Conservation (phyloP, 1,140 invertebrate species). For the Tetramorium alpestre region DNA sequence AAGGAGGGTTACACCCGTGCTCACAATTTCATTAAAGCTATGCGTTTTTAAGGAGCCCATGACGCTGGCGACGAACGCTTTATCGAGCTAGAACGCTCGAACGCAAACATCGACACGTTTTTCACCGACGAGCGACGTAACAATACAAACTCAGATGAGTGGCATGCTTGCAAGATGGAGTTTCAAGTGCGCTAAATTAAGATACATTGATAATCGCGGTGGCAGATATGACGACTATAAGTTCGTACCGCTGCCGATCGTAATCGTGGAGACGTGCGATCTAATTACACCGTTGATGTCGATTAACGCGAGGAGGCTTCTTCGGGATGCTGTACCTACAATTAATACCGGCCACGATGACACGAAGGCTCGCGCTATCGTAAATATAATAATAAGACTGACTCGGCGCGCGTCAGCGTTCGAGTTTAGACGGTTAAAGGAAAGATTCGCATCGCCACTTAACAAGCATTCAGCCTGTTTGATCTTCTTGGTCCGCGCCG, state of each 20-base stretch:
- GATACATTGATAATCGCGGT: not conserved
- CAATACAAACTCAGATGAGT: not conserved
- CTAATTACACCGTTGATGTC: conserved; percentile 34
- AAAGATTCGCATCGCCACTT: not conserved
- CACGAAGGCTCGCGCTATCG: not conserved
- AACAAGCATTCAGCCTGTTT: conserved; percentile 35
- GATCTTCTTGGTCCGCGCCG: conserved; percentile 10
- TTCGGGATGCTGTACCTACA: not conserved
- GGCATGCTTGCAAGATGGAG: not conserved
- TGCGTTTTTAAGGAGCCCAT: conserved; percentile 54
- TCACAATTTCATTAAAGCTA: conserved; percentile 58
- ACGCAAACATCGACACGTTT: not conserved
- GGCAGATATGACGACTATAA: not conserved
- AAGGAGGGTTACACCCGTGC: conserved; percentile 22
- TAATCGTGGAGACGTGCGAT: conserved; percentile 3
- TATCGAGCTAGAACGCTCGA: conserved; percentile 18
- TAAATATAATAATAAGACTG: not conserved
- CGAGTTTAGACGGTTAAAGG: not conserved
- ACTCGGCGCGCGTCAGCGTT: not conserved
- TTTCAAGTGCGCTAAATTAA: not conserved
- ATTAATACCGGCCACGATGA: not conserved
- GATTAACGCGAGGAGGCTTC: conserved; percentile 10
- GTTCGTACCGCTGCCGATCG: conserved; percentile 20
- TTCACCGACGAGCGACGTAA: conserved; percentile 1
- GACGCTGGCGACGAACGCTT: conserved; percentile 1